Conservation (phyloP, 2,888 invertebrate species). For the Tetramorium bicarinatum region DNA sequence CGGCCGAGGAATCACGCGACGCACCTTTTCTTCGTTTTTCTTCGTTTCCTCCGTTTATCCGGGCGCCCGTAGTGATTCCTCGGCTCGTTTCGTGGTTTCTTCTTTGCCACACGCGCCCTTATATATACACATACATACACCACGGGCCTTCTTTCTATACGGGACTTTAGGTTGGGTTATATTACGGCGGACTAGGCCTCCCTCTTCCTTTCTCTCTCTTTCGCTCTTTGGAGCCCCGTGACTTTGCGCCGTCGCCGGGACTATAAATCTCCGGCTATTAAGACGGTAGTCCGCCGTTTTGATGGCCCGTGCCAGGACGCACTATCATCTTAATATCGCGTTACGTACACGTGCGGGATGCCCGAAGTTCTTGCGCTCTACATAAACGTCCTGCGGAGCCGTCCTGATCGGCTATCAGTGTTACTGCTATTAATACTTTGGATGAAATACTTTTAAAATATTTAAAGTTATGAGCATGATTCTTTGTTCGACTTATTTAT, state of each 20-base stretch:
- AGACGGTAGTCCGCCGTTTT: conserved; percentile 84
- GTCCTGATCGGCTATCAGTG: conserved; percentile 36
- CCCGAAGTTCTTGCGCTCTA: conserved; percentile 55
- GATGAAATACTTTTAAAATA: neutral
- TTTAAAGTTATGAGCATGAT: too few relatives aligned
- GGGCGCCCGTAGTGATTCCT: conserved; percentile 49
- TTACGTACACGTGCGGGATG: conserved; percentile 68
- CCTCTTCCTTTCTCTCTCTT: conserved; percentile 37
- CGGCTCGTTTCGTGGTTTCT: conserved; percentile 54
- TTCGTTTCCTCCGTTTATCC: conserved; percentile 56
- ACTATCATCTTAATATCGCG: conserved; percentile 80
- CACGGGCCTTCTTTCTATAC: conserved; percentile 52
- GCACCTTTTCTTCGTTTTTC: conserved; percentile 50
- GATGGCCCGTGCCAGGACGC: conserved; percentile 83
- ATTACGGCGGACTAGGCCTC: conserved; percentile 65
- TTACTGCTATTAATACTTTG: conserved; percentile 42
- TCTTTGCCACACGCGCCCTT: conserved; percentile 53
- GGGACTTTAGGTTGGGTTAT: conserved; percentile 67
- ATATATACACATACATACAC: conserved; percentile 49
- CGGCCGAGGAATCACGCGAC: conserved; percentile 59
- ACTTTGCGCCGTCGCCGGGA: conserved; percentile 73
- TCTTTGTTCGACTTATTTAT: neutral
- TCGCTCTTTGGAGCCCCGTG: conserved; percentile 50
- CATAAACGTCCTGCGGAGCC: conserved; percentile 44
- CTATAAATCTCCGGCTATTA: conserved; percentile 85